These are phyloP conservation scores for Autographa pulchrina DNA, from an alignment of 2,888 invertebrate species.

Conservation along the genomic window DNA sequence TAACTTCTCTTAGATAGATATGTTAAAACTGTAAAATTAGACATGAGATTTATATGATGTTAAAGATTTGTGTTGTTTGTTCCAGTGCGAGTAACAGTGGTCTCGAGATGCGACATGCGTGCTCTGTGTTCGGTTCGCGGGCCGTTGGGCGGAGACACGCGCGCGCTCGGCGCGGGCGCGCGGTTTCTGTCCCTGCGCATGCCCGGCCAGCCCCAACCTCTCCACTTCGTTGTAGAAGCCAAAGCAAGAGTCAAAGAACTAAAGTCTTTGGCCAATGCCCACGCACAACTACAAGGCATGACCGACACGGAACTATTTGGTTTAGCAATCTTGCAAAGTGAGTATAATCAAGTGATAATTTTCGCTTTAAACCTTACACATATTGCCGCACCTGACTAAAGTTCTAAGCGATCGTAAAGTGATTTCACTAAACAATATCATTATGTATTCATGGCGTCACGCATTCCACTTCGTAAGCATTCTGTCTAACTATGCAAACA, in stretches of 20 bases:
- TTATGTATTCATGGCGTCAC: conserved; percentile 71
- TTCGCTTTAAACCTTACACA: conserved; percentile 29
- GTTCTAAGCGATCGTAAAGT: conserved; percentile 59
- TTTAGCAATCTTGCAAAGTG: conserved; percentile 95
- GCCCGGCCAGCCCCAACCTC: conserved; percentile 88
- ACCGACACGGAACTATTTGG: conserved; percentile 96
- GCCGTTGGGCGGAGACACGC: conserved; percentile 94
- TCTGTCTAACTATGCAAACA: conserved; percentile 70
- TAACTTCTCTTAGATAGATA: neutral
- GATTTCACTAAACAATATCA: conserved; percentile 70
- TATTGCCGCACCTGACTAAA: conserved; percentile 51
- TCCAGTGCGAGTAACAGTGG: conserved; percentile 85
- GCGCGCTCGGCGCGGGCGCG: conserved; percentile 90
- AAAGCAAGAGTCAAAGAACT: conserved; percentile 96
- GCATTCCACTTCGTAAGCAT: conserved; percentile 68
- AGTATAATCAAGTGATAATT: conserved; percentile 64
- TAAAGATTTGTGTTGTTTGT: conserved; percentile 55
- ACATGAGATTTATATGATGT: neutral
- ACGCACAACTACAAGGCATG: conserved; percentile 95
- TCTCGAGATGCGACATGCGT: conserved; percentile 91
- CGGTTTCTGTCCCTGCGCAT: conserved; percentile 91
- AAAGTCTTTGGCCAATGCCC: conserved; percentile 94
- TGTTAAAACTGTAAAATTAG: neutral
- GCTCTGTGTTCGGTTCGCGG: conserved; percentile 95
- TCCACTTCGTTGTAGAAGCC: conserved; percentile 91